Conservation (phyloP, 2,888 invertebrate species). For the Electrophaes corylata region DNA sequence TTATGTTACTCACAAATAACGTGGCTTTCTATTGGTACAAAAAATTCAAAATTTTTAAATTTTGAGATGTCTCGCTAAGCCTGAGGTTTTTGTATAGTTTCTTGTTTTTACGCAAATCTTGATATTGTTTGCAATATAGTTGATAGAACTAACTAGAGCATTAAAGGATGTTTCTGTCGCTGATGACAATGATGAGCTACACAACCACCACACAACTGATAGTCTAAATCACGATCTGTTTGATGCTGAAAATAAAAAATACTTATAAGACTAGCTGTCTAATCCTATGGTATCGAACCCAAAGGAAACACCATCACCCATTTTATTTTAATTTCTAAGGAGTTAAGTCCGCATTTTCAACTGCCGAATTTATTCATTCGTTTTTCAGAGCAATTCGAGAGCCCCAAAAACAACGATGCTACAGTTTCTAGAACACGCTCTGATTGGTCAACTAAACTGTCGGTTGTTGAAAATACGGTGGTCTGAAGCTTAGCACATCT, state of each 20-base stretch:
- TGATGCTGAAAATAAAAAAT: background rate
- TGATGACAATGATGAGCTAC: background rate
- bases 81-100: no score
- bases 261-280: no score
- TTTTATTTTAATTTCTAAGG: conserved; percentile 4
- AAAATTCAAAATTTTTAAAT: no score
- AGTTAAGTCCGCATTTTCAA: conserved; percentile 16
- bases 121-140: background rate
- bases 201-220: background rate
- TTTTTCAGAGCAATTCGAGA: background rate
- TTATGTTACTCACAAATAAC: no score
- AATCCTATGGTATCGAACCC: background rate
- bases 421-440: background rate
- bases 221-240: background rate
- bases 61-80: no score
- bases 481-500: background rate
- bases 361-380: background rate
- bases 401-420: no score
- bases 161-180: background rate
- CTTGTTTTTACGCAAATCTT: no score
- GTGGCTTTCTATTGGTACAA: no score
- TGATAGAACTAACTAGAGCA: background rate
- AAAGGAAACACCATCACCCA: background rate
- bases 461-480: conserved; percentile 9
- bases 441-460: background rate